Conservation (phyloP, 2,888 invertebrate genomes). For the Drosophila bunnanda region DNA sequence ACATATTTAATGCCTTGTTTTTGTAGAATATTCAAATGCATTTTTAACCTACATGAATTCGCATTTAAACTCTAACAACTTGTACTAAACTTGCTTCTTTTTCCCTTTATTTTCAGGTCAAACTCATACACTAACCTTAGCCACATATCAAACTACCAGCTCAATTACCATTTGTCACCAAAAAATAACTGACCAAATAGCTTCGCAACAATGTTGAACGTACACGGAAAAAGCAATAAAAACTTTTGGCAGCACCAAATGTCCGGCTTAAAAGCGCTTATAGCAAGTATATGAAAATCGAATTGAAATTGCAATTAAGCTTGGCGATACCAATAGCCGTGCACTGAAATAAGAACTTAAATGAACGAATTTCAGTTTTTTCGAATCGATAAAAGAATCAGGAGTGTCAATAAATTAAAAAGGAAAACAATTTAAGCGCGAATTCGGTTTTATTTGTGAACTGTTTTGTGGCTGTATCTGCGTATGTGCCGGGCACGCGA, state of each 20-base stretch:
- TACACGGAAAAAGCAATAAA: slow-evolving; percentile 39
- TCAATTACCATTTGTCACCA: slow-evolving; percentile 29
- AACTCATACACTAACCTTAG: not conserved
- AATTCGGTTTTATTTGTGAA: slow-evolving; percentile 26
- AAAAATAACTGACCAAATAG: slow-evolving; percentile 8
- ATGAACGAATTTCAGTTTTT: slow-evolving; percentile 11
- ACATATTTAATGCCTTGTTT: not conserved
- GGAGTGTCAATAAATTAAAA: slow-evolving; percentile 37
- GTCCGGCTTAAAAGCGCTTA: slow-evolving; percentile 10
- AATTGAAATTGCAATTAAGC: slow-evolving; percentile 10
- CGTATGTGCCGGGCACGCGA: slow-evolving; percentile 18
- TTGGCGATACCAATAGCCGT: not conserved
- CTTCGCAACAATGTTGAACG: slow-evolving; percentile 54
- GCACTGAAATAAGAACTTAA: slow-evolving; percentile 17
- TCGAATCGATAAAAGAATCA: slow-evolving; percentile 10
- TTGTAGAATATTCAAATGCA: not conserved
- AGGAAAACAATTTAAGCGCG: slow-evolving; percentile 27
- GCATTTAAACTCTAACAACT: not conserved
- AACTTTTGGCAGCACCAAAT: slow-evolving; percentile 46
- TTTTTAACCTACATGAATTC: not conserved
- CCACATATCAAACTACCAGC: slow-evolving; percentile 38
- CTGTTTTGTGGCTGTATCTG: slow-evolving; percentile 34
- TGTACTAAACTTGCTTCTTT: not conserved
- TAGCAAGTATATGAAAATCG: slow-evolving; percentile 39
- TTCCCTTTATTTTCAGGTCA: slow-evolving; percentile 14